A percentile compares a stretch with the other conserved stretches of the same genome.
These are phyloP conservation scores for Himalopsyche japonica DNA, from an alignment of 2,888 invertebrate genomes.

Conservation along the genomic window DNA sequence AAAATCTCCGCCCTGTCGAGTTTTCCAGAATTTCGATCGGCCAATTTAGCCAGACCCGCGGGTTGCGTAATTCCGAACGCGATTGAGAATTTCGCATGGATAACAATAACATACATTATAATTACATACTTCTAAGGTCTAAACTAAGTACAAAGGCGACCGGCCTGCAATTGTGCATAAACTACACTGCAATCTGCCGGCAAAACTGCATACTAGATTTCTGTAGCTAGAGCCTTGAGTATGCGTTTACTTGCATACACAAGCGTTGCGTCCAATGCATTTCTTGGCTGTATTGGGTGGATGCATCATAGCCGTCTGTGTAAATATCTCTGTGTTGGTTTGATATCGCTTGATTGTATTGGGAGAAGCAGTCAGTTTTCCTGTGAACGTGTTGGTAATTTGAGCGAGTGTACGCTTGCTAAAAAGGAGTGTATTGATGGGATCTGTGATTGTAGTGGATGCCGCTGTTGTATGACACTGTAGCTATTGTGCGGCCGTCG, in stretches of 20 bases:
- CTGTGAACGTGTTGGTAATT: neutral
- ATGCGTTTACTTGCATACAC: neutral
- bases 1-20: neutral
- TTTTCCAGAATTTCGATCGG: neutral
- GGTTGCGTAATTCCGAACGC: neutral
- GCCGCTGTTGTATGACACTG: neutral
- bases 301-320: neutral
- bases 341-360: neutral
- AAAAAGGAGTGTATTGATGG: neutral
- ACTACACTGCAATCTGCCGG: constrained; percentile 61
- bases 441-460: neutral
- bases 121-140: constrained; percentile 19
- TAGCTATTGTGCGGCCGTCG: neutral
- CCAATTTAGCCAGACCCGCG: neutral
- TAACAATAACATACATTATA: constrained; percentile 14
- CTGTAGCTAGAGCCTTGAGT: constrained; percentile 37
- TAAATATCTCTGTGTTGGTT: neutral
- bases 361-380: neutral
- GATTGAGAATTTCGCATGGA: neutral
- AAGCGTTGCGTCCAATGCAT: neutral
- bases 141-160: constrained; percentile 28
- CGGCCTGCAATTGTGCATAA: constrained; percentile 53
- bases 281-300: neutral
- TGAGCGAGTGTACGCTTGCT: neutral
- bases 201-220: constrained; percentile 57